Conservation (phyloP, 1,140 invertebrate species). For the Hyposmocoma kahamanoa region DNA sequence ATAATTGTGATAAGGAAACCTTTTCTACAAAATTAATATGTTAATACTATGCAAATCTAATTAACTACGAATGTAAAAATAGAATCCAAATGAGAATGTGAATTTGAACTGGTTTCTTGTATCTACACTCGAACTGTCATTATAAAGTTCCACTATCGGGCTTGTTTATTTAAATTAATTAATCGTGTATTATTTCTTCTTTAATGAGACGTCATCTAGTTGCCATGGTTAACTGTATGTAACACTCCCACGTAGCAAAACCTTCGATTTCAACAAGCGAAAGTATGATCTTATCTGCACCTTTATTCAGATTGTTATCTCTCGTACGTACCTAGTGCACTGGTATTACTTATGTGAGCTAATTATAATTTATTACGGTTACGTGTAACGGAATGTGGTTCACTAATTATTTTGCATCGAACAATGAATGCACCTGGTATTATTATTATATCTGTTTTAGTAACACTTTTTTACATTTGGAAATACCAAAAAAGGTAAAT, state of each 20-base stretch:
- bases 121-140: conserved; percentile 15
- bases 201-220: conserved; percentile 13
- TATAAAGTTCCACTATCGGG: conserved; percentile 17
- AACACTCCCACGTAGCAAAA: conserved; percentile 19
- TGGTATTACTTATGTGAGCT: background rate
- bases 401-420: conserved; percentile 1
- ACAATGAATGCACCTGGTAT: no score
- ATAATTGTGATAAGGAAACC: no score
- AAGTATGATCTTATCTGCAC: conserved; percentile 25
- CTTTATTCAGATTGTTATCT: background rate
- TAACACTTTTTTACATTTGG: no score
- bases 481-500: no score
- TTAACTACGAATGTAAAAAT: no score
- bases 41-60: no score
- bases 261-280: conserved; percentile 29
- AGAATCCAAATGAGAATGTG: no score
- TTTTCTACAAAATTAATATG: no score
- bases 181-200: conserved; percentile 13
- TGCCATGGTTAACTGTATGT: background rate
- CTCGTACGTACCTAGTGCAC: no score
- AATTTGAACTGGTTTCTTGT: conserved; percentile 9
- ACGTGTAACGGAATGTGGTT: conserved; percentile 1
- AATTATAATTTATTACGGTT: conserved; percentile 1
- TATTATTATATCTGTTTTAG: no score
- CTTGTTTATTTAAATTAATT: conserved; percentile 18